phyloP scores from a whole-genome alignment of 1,140 invertebrate species.

The Chrysopa pallens region DNA sequence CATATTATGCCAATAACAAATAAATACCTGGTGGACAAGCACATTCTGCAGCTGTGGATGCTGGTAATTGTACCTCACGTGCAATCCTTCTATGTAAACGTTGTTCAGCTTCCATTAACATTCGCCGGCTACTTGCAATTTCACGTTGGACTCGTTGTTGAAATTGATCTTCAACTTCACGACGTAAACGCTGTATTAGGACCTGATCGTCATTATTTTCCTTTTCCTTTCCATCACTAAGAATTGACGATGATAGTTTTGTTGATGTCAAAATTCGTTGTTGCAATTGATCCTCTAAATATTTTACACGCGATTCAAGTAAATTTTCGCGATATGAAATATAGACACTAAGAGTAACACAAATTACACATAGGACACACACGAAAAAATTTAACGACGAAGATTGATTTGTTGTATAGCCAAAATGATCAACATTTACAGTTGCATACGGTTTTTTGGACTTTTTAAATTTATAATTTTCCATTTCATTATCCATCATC shows the following conservation, averaged over 20 bases:
- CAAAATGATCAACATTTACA: no score
- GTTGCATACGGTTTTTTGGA: no score
- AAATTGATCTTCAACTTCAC: conserved; percentile 12
- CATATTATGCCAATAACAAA: no score
- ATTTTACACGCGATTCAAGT: conserved; percentile 11
- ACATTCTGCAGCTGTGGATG: conserved; percentile 11
- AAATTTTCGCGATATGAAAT: conserved; percentile 14
- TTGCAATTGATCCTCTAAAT: conserved; percentile 14
- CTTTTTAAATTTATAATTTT: no score
- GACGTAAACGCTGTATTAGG: conserved; percentile 12
- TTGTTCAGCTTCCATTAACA: conserved; percentile 1
- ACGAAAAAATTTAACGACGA: conserved; percentile 13
- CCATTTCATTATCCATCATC: no score
- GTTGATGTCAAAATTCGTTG: conserved; percentile 7
- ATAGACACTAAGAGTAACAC: conserved; percentile 17
- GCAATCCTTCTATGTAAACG: conserved; percentile 7
- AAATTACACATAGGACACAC: conserved; percentile 20
- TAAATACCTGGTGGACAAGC: conserved; percentile 20
- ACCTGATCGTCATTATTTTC: conserved; percentile 10
- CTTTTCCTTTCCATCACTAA: neutral
- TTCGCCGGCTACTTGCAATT: conserved; percentile 2
- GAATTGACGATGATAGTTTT: neutral
- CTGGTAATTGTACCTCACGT: conserved; percentile 11
- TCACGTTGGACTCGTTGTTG: conserved; percentile 13
- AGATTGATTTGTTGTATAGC: neutral